Base-by-base conservation (phyloP, 2,113 vertebrate genomes). In the Lates calcarifer region DNA sequence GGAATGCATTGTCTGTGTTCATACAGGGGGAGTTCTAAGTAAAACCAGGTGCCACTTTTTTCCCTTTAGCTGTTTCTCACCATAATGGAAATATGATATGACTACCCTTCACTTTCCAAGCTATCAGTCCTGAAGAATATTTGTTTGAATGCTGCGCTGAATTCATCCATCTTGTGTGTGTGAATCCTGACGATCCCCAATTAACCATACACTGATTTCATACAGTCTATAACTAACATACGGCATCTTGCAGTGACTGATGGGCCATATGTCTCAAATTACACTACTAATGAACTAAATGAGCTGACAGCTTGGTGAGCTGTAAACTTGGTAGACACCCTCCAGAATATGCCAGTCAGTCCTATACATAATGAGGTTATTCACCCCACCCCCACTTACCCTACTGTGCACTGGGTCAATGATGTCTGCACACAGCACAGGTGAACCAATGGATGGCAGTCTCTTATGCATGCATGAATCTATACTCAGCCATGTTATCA, bases 291-390 rank as follows among this genome's bases (percentile, higher is more conserved):
- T 71, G 79, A 88, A 70, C 61, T 65, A 55, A 73, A 83, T 61
- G 77, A 85, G 71, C 74, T 74, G 71, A 85, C 81, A 83, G 81
- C 77, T 74, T 82, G 77, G 77, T 73, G 79, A 87, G 79, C 74
- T 85, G 74, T 66, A 77, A 61, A 68, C 82, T 33, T 78, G 81
- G 49, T 75, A 79, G 66, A 84, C 77, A 64, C 79, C 62, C 70
- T 81, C 41, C 66, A 76, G 67, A 83, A 85, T 55, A 57, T 87
- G 83, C 66, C 75, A 78, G 58, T 86, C 85, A 82, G 71, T 89
- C 71, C 47, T 53, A 22, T 43, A 43, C 55, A 33, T 78, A 85
- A 90, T 82, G 49, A 82, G 79, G 85, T 78, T 26, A 47, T 51
- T 64, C 13, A 0, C 75, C 45, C 41, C 31, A n/a, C 37, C 71